phyloP scores from a whole-genome alignment of 2,888 invertebrate genomes.

The Patella pellucida region DNA sequence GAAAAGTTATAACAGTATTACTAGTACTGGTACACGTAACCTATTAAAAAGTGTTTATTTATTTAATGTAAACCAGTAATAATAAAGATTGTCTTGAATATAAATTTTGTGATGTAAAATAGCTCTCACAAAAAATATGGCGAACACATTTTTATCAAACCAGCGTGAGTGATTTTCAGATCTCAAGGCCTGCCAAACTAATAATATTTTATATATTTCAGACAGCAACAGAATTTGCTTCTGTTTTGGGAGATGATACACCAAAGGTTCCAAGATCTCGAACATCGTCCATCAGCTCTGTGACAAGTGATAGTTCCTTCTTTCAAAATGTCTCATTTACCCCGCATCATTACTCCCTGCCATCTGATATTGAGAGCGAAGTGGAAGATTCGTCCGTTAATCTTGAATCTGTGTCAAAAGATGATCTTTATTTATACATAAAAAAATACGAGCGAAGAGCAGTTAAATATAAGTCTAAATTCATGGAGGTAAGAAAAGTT shows the following conservation, averaged over 20 bases:
- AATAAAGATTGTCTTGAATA: too few relatives aligned
- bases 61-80: too few relatives aligned
- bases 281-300: slow-evolving; percentile 61
- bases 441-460: slow-evolving; percentile 59
- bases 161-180: too few relatives aligned
- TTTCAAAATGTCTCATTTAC: slow-evolving; percentile 53
- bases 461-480: slow-evolving; percentile 60
- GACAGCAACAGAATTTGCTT: slow-evolving; percentile 38
- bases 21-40: too few relatives aligned
- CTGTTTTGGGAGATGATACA: slow-evolving; percentile 53
- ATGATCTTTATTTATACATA: slow-evolving; percentile 58
- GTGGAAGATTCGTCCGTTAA: slow-evolving; percentile 56
- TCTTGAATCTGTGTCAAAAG: slow-evolving; percentile 55
- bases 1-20: too few relatives aligned
- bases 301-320: slow-evolving; percentile 59
- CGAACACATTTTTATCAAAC: too few relatives aligned
- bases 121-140: too few relatives aligned
- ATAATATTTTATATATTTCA: slow-evolving; percentile 23
- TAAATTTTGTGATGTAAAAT: too few relatives aligned
- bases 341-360: slow-evolving; percentile 50
- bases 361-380: slow-evolving; percentile 63
- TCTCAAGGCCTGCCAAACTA: too few relatives aligned
- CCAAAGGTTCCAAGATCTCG: slow-evolving; percentile 50
- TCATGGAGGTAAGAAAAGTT: slow-evolving; percentile 51
- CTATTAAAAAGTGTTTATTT: too few relatives aligned